These are phyloP conservation scores for Drosophila eugracilis DNA, from an alignment of 1,140 invertebrate genomes.

Conservation along the genomic window DNA sequence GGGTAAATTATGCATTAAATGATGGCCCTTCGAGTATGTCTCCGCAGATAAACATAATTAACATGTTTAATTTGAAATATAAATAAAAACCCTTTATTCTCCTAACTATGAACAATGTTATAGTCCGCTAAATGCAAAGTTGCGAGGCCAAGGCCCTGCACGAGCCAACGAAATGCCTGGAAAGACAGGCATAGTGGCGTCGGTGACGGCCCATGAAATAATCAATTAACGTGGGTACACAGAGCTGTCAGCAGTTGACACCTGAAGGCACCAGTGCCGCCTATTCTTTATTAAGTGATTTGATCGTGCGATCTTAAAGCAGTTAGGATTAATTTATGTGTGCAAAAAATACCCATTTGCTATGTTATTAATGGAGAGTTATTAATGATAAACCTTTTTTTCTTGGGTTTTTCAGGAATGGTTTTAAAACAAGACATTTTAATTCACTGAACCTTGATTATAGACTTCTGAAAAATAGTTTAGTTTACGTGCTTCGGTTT, in stretches of 20 bases:
- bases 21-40: background rate
- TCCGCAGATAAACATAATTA: background rate
- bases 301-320: conserved; percentile 11
- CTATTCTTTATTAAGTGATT: conserved; percentile 10
- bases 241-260: conserved; percentile 51
- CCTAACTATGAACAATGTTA: background rate
- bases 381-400: background rate
- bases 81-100: background rate
- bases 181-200: conserved; percentile 13
- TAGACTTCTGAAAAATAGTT: no score
- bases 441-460: no score
- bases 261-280: conserved; percentile 16
- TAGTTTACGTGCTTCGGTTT: no score
- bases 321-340: conserved; percentile 12
- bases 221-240: conserved; percentile 47
- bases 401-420: background rate
- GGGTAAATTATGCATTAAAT: background rate
- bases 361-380: no score
- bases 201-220: conserved; percentile 44
- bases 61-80: background rate
- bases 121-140: background rate
- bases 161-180: background rate
- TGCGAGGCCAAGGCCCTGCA: background rate
- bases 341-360: conserved; percentile 8
- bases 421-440: no score